phyloP scores from a whole-genome alignment of 53 echinoderm and acorn worm genomes.

The Temnopleurus reevesii region DNA sequence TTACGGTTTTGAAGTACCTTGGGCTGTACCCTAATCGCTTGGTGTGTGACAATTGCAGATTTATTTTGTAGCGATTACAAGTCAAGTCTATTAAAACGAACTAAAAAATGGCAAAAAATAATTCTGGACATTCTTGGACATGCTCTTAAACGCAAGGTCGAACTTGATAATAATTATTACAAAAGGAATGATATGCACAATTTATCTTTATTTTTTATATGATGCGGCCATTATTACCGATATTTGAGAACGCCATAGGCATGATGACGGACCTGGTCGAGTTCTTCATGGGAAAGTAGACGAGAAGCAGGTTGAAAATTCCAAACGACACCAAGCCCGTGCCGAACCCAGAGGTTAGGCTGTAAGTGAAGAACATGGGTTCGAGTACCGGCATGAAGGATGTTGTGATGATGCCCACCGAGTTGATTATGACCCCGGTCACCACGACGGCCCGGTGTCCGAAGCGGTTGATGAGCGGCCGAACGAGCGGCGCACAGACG shows the following conservation, averaged over 20 bases:
- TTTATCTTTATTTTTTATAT: background rate
- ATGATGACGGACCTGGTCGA: conserved; percentile 68
- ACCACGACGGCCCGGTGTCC: conserved; percentile 57
- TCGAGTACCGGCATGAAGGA: conserved; percentile 69
- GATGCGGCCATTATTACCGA: conserved; percentile 45
- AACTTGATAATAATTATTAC: too few relatives aligned
- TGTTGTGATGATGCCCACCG: conserved; percentile 62
- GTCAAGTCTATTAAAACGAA: too few relatives aligned
- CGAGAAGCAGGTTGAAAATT: conserved; percentile 64
- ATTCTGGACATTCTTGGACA: too few relatives aligned
- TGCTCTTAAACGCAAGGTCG: too few relatives aligned
- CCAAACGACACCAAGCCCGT: conserved; percentile 61
- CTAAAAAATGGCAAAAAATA: too few relatives aligned
- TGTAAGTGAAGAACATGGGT: conserved; percentile 70
- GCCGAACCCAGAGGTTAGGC: conserved; percentile 68
- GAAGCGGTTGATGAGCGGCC: conserved; percentile 56
- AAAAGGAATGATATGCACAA: background rate
- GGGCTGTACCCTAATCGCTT: too few relatives aligned
- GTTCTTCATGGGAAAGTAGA: conserved; percentile 70
- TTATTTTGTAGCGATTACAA: too few relatives aligned
- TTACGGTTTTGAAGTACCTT: too few relatives aligned
- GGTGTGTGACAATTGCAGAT: too few relatives aligned
- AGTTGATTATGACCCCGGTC: conserved; percentile 59
- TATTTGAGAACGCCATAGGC: conserved; percentile 66
- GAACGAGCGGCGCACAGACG: background rate